A percentile compares a stretch with the other conserved stretches of the same genome.
Evolutionary conservation across 2,797 vertebrate genomes (phyloP).

Genomic region (Perodicticus potto): DNA sequence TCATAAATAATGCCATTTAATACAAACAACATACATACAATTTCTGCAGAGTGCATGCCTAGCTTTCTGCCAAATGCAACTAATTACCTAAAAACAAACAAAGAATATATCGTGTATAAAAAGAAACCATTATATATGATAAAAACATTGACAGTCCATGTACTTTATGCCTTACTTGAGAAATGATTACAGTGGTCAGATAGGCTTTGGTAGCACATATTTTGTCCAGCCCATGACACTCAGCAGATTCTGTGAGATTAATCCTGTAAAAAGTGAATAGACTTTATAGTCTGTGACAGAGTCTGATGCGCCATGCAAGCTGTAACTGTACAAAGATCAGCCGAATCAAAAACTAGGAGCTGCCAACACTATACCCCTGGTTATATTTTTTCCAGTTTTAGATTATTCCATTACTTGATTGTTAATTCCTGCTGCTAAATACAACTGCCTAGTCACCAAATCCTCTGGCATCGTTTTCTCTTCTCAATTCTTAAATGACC

Average conservation of each 20-base stretch:
- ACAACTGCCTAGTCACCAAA: neutral
- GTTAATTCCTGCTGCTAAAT: neutral
- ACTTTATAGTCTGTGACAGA: neutral
- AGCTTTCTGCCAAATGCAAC: neutral
- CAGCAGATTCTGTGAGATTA: neutral
- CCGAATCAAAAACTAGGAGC: neutral
- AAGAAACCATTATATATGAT: neutral
- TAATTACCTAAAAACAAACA: neutral
- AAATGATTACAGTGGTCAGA: neutral
- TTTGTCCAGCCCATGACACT: neutral
- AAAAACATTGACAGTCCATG: neutral
- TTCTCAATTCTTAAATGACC: neutral
- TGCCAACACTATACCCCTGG: neutral
- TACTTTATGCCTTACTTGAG: neutral
- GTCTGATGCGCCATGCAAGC: neutral
- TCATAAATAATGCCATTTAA: slow-evolving; percentile 19
- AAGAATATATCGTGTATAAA: neutral
- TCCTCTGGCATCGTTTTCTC: neutral
- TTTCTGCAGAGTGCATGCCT: neutral
- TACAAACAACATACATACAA: neutral
- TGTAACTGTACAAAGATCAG: neutral
- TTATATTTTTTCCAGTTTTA: slow-evolving; percentile 2
- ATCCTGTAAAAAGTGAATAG: neutral
- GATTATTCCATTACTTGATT: neutral
- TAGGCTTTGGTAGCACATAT: slow-evolving; percentile 3